phyloP scores from a whole-genome alignment of 2,113 vertebrate species.

The Phaethon lepturus region DNA sequence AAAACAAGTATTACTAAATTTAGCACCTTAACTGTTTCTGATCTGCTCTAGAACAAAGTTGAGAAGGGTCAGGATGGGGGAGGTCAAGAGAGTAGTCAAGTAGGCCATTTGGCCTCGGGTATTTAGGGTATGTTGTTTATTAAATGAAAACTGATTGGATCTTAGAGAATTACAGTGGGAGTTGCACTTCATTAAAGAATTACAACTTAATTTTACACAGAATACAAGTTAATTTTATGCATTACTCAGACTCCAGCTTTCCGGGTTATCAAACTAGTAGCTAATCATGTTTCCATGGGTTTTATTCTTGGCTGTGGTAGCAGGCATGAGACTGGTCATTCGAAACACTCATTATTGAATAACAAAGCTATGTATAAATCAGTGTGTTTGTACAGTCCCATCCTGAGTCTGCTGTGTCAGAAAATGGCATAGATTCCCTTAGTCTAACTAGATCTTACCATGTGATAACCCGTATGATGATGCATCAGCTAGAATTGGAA shows the following conservation, averaged over 20 bases:
- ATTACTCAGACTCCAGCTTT: neutral
- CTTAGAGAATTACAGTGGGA: neutral
- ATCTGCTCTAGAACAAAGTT: neutral
- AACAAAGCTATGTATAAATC: neutral
- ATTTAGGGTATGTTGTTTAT: neutral
- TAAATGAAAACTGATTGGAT: neutral
- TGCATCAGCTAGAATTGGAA: slow-evolving; percentile 19
- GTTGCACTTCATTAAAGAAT: neutral
- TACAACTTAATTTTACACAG: neutral
- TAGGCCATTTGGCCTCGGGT: neutral
- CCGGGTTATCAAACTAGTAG: neutral
- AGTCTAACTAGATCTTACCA: neutral
- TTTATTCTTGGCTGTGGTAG: neutral
- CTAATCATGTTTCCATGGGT: neutral
- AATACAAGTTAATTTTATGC: neutral
- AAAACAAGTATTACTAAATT: neutral
- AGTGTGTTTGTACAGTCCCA: neutral
- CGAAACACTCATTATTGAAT: neutral
- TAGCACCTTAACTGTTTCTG: neutral
- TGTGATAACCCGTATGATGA: neutral
- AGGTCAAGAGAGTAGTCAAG: neutral
- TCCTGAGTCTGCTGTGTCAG: neutral
- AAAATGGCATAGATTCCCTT: neutral
- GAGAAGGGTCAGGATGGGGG: neutral
- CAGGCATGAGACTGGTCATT: neutral